Percentiles rank a stretch among this genome's conserved stretches.
Conservation (phyloP, 2,888 invertebrate species). For the Epinotia demarniana region DNA sequence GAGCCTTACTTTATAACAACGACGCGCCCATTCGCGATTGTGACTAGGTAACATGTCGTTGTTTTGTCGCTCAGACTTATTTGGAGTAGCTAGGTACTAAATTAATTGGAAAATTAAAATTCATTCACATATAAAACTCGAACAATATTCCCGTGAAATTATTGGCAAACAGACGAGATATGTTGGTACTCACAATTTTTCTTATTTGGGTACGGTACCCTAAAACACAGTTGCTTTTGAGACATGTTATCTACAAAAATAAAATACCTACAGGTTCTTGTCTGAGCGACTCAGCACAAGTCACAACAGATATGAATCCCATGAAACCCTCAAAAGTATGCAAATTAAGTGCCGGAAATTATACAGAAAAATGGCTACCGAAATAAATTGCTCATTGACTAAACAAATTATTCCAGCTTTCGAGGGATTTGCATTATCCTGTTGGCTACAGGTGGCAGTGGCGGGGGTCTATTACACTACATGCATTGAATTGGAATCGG, state of each 20-base stretch:
- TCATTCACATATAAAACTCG: too few relatives aligned
- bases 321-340: constrained; percentile 14
- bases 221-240: background rate
- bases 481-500: background rate
- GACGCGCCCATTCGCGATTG: too few relatives aligned
- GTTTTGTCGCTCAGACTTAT: too few relatives aligned
- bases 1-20: too few relatives aligned
- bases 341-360: constrained; percentile 22
- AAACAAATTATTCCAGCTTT: constrained; percentile 5
- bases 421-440: constrained; percentile 10
- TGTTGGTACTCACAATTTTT: too few relatives aligned
- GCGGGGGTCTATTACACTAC: background rate
- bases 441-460: constrained; percentile 4
- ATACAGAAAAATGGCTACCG: constrained; percentile 10
- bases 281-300: background rate
- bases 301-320: background rate
- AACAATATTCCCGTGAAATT: too few relatives aligned
- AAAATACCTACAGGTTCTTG: background rate
- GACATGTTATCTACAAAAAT: background rate
- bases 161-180: too few relatives aligned
- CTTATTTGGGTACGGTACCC: background rate
- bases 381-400: constrained; percentile 13
- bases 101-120: too few relatives aligned
- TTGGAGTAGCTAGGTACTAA: too few relatives aligned
- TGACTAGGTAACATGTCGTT: too few relatives aligned